Evolutionary conservation across 2,113 vertebrate genomes (phyloP), one percentile per base, ranked within the genome.

Genomic region (Mesitornis unicolor): DNA sequence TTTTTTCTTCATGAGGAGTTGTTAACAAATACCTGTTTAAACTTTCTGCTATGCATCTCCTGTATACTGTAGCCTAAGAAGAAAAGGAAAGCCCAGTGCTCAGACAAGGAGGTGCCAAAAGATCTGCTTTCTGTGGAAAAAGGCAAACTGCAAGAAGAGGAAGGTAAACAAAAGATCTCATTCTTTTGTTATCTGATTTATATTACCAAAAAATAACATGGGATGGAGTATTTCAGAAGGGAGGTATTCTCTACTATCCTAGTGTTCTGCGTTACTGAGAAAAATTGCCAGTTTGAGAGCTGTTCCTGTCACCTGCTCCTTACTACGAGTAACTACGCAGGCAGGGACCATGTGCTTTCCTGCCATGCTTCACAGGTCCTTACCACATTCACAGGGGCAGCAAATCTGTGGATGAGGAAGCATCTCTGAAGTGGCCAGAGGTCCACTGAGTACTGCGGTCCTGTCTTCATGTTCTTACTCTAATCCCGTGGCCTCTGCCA

Each of bases 71-170:
- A 95, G 96, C 68, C 94, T 84, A 97, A 93, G 83, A 97, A 95
- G 77, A 95, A 93, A 73, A 95, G 65, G 51, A 97, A 95, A 64
- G 69, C 68, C 43, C 94, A 92, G 47, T 81, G 89, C 48, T 87
- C 51, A 24, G 94, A 87, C 53, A 95, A 90, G 38, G 77, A 92
- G 28, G 68, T 78, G 31, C 69, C 48, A 6, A 89, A 95, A 84
- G 80, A 96, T 51, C 60, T 73, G 9, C 87, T 89, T 70, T 89
- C 56, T 78, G 51, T 56, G 40, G 93, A 95, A 75, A 95, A 92
- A 89, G 93, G 95, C 69, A 95, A 84, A 81, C 59, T 84, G 35
- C 93, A 90, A 63, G 96, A 96, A 40, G 93, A 97, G 13, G 95
- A 97, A 93, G 96, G 93, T 95, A 92, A 92, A 87, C 18, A 75